Evolutionary conservation across 2,888 invertebrate species (phyloP).

Genomic region (Polydesmus complanatus): DNA sequence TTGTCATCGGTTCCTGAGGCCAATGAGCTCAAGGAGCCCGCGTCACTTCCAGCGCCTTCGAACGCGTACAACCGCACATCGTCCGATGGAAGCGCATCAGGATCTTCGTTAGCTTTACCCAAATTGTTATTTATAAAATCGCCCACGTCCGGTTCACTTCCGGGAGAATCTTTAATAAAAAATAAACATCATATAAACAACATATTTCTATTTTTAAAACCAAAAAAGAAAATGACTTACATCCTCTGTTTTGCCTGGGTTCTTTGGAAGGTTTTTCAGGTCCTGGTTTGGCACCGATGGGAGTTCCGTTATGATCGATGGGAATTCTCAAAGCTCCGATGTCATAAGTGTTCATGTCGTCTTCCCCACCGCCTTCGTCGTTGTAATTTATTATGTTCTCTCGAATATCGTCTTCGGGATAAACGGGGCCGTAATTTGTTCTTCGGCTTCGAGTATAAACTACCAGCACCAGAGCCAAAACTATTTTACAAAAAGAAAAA

Average conservation of each 20-base stretch:
- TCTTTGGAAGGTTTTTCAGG: conserved; percentile 21
- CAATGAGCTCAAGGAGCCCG: conserved; percentile 80
- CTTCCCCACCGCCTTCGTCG: conserved; percentile 96
- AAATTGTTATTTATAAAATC: conserved; percentile 82
- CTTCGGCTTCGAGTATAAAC: conserved; percentile 65
- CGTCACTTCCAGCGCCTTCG: conserved; percentile 88
- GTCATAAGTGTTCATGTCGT: conserved; percentile 80
- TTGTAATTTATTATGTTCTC: conserved; percentile 97
- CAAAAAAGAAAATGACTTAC: conserved; percentile 14
- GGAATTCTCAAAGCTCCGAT: conserved; percentile 54
- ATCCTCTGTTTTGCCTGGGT: conserved; percentile 18
- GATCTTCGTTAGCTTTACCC: conserved; percentile 78
- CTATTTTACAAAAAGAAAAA: conserved; percentile 20
- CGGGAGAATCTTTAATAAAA: conserved; percentile 32
- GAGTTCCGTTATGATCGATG: conserved; percentile 21
- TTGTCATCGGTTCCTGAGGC: conserved; percentile 88
- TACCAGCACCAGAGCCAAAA: conserved; percentile 63
- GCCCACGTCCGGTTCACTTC: conserved; percentile 67
- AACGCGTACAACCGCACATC: conserved; percentile 96
- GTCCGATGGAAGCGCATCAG: conserved; percentile 81
- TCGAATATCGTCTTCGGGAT: conserved; percentile 79
- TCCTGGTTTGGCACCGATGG: conserved; percentile 20
- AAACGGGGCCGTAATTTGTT: conserved; percentile 66
- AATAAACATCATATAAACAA: conserved; percentile 1
- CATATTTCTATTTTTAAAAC: background rate